Conservation (phyloP, 2,113 vertebrate genomes). For the Dissostichus mawsoni region DNA sequence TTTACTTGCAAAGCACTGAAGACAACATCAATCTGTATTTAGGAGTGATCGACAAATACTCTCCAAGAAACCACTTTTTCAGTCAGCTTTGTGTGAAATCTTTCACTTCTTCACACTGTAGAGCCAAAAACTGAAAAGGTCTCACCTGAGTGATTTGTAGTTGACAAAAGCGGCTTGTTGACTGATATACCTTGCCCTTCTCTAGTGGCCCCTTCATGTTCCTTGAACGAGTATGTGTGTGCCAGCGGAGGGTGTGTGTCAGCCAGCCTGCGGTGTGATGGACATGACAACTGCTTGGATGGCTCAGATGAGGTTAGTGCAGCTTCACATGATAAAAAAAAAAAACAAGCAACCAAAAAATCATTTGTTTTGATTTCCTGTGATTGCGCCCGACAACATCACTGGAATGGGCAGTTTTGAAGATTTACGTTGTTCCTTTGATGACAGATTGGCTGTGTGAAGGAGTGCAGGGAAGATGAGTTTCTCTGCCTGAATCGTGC, state of each 20-base stretch:
- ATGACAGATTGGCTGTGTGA: slow-evolving; percentile 91
- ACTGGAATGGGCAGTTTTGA: not conserved
- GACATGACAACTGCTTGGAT: slow-evolving; percentile 93
- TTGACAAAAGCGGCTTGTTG: not conserved
- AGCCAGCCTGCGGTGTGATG: slow-evolving; percentile 93
- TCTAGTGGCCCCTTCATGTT: slow-evolving; percentile 91
- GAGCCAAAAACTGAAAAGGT: not conserved
- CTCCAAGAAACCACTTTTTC: not conserved
- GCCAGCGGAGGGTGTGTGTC: slow-evolving; percentile 92
- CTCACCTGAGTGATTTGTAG: not conserved
- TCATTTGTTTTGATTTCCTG: not conserved
- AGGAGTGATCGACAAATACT: not conserved
- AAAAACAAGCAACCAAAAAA: not conserved
- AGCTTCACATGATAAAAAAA: not conserved
- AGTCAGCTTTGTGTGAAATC: not conserved
- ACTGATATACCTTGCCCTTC: not conserved
- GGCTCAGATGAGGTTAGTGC: slow-evolving; percentile 95
- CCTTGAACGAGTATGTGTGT: slow-evolving; percentile 94
- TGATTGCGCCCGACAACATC: slow-evolving; percentile 13
- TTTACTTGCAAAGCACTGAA: not conserved
- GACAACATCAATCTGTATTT: not conserved
- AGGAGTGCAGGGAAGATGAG: slow-evolving; percentile 94
- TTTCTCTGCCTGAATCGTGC: slow-evolving; percentile 94
- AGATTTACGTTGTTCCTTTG: slow-evolving; percentile 38
- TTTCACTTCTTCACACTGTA: not conserved